Evolutionary conservation across 1,140 invertebrate genomes (phyloP).

Genomic region (Drosophila carrolli): DNA sequence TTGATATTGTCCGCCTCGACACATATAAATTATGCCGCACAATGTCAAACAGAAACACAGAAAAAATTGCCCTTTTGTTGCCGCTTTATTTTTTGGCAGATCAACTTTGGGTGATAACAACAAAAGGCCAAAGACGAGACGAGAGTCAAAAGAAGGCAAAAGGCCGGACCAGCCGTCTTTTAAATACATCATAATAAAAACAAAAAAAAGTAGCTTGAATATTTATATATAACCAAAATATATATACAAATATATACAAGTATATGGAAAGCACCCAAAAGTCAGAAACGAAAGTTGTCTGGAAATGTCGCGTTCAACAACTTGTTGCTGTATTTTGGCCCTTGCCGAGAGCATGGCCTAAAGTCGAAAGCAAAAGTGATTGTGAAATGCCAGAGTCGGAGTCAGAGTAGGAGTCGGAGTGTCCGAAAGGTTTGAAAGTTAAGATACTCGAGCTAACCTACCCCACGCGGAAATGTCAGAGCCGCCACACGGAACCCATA

Average conservation of each 20-base stretch:
- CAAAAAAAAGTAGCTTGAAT: slow-evolving; percentile 34
- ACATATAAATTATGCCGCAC: slow-evolving; percentile 65
- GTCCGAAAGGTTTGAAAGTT: slow-evolving; percentile 73
- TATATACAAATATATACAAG: slow-evolving; percentile 37
- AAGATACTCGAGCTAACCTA: slow-evolving; percentile 49
- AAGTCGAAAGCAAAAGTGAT: slow-evolving; percentile 83
- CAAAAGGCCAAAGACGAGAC: slow-evolving; percentile 50
- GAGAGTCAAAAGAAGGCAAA: slow-evolving; percentile 12
- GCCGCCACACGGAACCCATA: slow-evolving; percentile 30
- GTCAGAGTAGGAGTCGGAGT: neutral
- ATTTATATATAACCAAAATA: slow-evolving; percentile 21
- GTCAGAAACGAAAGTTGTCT: slow-evolving; percentile 80
- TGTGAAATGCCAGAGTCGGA: slow-evolving; percentile 53
- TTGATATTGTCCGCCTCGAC: slow-evolving; percentile 49
- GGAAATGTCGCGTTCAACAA: slow-evolving; percentile 71
- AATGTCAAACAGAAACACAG: slow-evolving; percentile 50
- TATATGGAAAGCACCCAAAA: slow-evolving; percentile 68
- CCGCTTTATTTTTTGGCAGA: slow-evolving; percentile 31
- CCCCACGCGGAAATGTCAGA: slow-evolving; percentile 61
- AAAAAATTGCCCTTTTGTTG: slow-evolving; percentile 68
- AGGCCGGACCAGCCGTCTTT: slow-evolving; percentile 34
- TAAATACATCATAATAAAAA: slow-evolving; percentile 55
- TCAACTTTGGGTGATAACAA: slow-evolving; percentile 51
- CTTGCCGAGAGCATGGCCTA: slow-evolving; percentile 53
- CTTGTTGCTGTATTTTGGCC: slow-evolving; percentile 51